Conservation (phyloP, 2,888 invertebrate species). For the Anarsia innoxiella region DNA sequence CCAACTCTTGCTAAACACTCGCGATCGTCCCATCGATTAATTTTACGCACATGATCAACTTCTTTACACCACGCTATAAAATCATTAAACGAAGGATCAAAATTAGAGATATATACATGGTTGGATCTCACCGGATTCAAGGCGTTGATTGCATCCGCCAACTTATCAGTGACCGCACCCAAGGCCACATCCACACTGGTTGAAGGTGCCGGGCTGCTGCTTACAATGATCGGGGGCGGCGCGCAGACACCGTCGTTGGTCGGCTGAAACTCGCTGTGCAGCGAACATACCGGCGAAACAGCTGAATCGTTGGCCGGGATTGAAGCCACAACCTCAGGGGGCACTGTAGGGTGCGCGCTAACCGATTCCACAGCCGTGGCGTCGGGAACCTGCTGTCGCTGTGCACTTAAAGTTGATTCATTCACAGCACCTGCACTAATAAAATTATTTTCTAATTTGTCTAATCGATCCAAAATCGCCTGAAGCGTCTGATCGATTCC, state of each 20-base stretch:
- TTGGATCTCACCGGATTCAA: slow-evolving; percentile 6
- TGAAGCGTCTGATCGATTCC: neutral
- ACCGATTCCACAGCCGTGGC: neutral
- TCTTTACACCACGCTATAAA: slow-evolving; percentile 17
- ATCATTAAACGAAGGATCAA: slow-evolving; percentile 16
- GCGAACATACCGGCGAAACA: too few species aligned
- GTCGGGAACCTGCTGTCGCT: neutral
- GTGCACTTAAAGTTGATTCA: neutral
- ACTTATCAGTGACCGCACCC: neutral
- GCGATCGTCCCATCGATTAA: slow-evolving; percentile 16
- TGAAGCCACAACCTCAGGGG: too few species aligned
- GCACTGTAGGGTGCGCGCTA: neutral
- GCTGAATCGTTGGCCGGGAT: too few species aligned
- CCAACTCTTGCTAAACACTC: slow-evolving; percentile 19
- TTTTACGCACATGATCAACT: slow-evolving; percentile 14
- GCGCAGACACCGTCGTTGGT: neutral
- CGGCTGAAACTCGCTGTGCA: too few species aligned
- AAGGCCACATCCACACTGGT: neutral
- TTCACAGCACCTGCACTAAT: neutral
- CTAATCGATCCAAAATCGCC: neutral
- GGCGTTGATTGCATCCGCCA: neutral
- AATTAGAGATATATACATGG: slow-evolving; percentile 16
- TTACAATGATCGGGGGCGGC: neutral
- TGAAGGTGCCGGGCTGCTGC: neutral
- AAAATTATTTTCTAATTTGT: neutral